Conservation (phyloP, 2,113 vertebrate genomes). For the Aspiorhynchus laticeps region DNA sequence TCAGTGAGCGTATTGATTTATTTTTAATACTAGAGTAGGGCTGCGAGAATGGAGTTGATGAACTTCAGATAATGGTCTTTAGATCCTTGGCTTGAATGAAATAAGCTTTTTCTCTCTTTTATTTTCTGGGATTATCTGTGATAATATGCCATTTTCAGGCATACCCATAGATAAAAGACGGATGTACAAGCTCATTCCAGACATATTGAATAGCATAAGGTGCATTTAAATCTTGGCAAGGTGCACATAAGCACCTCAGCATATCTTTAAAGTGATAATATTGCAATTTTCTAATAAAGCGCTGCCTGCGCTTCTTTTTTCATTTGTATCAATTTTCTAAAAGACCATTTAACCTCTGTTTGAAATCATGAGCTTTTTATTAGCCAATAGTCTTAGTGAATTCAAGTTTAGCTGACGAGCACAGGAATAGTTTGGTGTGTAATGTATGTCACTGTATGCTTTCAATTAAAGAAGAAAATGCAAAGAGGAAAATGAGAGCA, state of each 20-base stretch:
- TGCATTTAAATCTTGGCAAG: background rate
- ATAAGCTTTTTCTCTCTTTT: background rate
- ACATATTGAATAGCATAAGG: background rate
- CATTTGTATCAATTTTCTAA: background rate
- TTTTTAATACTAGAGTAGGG: slow-evolving; percentile 37
- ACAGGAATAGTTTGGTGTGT: background rate
- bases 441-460: slow-evolving; percentile 2
- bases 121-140: background rate
- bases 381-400: background rate
- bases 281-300: slow-evolving; percentile 2
- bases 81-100: background rate
- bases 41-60: slow-evolving; percentile 11
- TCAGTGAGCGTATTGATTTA: slow-evolving; percentile 29
- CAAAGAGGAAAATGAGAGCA: slow-evolving; percentile 24
- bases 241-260: background rate
- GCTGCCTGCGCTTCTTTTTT: background rate
- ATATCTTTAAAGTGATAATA: background rate
- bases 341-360: slow-evolving; percentile 3
- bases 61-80: slow-evolving; percentile 26
- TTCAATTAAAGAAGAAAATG: slow-evolving; percentile 31
- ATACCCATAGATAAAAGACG: background rate
- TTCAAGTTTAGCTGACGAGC: background rate
- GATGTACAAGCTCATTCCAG: background rate
- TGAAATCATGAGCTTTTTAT: background rate
- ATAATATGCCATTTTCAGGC: background rate